phyloP scores from a whole-genome alignment of 1,140 invertebrate genomes.

The Saccostrea echinata region DNA sequence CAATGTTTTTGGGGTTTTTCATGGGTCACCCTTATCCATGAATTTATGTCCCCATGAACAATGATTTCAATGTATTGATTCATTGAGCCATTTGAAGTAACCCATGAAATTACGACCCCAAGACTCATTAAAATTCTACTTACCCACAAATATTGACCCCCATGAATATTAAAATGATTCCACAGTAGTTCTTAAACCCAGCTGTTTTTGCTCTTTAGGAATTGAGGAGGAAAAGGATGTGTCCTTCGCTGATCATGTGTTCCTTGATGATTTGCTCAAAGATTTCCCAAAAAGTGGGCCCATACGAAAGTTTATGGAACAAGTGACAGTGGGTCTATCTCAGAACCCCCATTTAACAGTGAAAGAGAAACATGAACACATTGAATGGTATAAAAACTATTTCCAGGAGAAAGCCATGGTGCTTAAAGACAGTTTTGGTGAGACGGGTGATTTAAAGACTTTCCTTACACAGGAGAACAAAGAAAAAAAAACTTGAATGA shows the following conservation, averaged over 20 bases:
- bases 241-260: slow-evolving; percentile 87
- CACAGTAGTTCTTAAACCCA: no score
- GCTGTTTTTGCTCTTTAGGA: slow-evolving; percentile 71
- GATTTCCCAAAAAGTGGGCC: slow-evolving; percentile 93
- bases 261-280: slow-evolving; percentile 91
- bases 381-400: slow-evolving; percentile 95
- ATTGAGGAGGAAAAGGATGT: slow-evolving; percentile 86
- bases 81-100: no score
- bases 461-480: neutral
- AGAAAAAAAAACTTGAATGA: no score
- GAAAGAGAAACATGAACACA: slow-evolving; percentile 92
- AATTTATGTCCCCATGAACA: no score
- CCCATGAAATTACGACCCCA: no score
- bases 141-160: no score
- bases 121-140: no score
- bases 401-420: slow-evolving; percentile 91
- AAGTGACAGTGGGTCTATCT: slow-evolving; percentile 95
- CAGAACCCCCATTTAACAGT: slow-evolving; percentile 96
- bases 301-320: slow-evolving; percentile 97
- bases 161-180: no score
- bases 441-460: slow-evolving; percentile 50
- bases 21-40: no score
- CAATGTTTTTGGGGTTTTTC: no score
- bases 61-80: no score
- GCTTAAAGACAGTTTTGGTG: slow-evolving; percentile 82